Evolutionary conservation across 1,140 invertebrate genomes (phyloP).

Genomic region (Babylonia areolata): DNA sequence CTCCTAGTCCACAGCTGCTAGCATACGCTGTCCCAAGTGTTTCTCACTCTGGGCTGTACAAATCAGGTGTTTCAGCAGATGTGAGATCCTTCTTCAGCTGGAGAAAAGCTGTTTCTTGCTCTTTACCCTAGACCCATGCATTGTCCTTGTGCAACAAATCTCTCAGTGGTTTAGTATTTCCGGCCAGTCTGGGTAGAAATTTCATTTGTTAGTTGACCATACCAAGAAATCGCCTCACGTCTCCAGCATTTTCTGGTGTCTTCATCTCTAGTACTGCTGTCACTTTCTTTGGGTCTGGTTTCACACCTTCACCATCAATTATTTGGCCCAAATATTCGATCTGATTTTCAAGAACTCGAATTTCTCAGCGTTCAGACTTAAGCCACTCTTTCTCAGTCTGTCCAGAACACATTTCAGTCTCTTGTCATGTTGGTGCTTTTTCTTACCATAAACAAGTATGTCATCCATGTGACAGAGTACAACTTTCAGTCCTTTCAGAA

Average conservation of each 20-base stretch:
- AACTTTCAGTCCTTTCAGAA: constrained; percentile 37
- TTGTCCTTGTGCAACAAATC: constrained; percentile 43
- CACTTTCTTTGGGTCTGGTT: constrained; percentile 69
- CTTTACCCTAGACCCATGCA: constrained; percentile 36
- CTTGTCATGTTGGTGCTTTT: constrained; percentile 50
- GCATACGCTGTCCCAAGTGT: constrained; percentile 49
- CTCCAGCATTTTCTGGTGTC: constrained; percentile 54
- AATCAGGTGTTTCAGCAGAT: constrained; percentile 34
- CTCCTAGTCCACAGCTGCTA: constrained; percentile 53
- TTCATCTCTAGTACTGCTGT: constrained; percentile 52
- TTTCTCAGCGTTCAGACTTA: constrained; percentile 16
- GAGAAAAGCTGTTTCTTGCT: constrained; percentile 39
- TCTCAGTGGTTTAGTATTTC: constrained; percentile 7
- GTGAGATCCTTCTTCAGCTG: constrained; percentile 40
- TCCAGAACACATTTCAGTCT: constrained; percentile 55
- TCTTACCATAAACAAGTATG: constrained; percentile 55
- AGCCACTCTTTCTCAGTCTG: constrained; percentile 32
- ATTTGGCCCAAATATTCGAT: constrained; percentile 45
- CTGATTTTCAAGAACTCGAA: not conserved
- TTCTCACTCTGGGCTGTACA: constrained; percentile 42
- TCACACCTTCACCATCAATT: constrained; percentile 33
- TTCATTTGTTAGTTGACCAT: constrained; percentile 43
- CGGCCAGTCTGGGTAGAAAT: constrained; percentile 24
- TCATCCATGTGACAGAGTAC: constrained; percentile 56
- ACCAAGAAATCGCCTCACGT: constrained; percentile 29